A percentile compares a stretch with the other conserved stretches of the same genome.
phyloP scores from a whole-genome alignment of 2,113 vertebrate genomes.

The Aix galericulata region DNA sequence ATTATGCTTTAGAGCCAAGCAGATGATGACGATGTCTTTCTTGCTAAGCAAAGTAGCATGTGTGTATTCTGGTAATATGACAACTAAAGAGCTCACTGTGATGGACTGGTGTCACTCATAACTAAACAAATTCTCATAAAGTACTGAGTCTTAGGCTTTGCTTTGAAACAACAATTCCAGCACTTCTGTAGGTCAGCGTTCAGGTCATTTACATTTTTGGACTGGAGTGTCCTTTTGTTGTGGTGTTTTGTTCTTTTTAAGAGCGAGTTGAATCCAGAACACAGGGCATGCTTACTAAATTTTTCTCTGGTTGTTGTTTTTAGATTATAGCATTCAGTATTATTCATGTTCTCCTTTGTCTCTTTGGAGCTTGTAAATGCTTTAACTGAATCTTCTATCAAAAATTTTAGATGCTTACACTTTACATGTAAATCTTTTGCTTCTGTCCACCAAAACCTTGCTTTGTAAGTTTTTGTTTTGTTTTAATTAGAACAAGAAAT shows the following conservation, averaged over 20 bases:
- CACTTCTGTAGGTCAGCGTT: background rate
- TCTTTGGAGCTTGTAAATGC: background rate
- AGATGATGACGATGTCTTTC: background rate
- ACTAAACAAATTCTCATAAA: background rate
- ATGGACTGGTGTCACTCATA: background rate
- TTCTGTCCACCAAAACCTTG: background rate
- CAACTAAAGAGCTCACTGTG: background rate
- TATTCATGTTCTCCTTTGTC: background rate
- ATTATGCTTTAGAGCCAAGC: background rate
- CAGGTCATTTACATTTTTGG: background rate
- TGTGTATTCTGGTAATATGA: background rate
- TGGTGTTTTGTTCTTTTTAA: background rate
- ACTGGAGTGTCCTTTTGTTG: background rate
- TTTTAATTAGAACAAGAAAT: background rate
- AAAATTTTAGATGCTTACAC: background rate
- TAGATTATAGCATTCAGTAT: background rate
- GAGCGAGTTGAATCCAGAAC: background rate
- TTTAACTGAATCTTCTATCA: background rate
- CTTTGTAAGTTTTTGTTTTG: background rate
- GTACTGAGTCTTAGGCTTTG: background rate
- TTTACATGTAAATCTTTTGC: background rate
- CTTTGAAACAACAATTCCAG: background rate
- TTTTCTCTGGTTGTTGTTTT: background rate
- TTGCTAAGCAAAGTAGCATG: background rate
- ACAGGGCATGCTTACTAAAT: background rate